Evolutionary conservation across 2,888 invertebrate species (phyloP).

Genomic region (Balanococcus diminutus): DNA sequence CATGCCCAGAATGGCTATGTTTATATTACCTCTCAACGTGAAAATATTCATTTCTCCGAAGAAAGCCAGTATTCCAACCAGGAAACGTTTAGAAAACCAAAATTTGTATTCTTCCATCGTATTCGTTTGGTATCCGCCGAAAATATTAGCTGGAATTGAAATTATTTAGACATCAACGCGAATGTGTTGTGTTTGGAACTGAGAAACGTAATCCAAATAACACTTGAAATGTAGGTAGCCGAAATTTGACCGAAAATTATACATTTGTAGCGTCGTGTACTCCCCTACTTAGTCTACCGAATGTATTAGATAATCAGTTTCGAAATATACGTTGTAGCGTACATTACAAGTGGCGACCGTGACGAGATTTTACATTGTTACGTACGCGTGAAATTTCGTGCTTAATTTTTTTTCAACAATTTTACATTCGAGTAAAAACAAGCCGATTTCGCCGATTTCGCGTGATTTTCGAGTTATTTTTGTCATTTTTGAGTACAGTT

Average conservation of each 20-base stretch:
- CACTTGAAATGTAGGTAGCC: not conserved
- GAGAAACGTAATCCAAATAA: too few relatives aligned
- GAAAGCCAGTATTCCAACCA: not conserved
- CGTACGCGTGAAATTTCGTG: too few relatives aligned
- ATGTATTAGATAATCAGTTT: too few relatives aligned
- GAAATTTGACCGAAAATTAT: too few relatives aligned
- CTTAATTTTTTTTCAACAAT: not conserved
- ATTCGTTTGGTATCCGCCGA: too few relatives aligned
- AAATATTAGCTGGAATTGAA: too few relatives aligned
- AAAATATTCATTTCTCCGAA: not conserved
- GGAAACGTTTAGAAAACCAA: not conserved
- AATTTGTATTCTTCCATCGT: not conserved
- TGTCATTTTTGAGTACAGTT: not conserved
- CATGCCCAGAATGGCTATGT: conserved; percentile 4
- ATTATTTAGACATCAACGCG: too few relatives aligned
- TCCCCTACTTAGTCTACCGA: too few relatives aligned
- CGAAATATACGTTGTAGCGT: too few relatives aligned
- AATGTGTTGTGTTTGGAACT: too few relatives aligned
- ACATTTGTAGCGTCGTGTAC: too few relatives aligned
- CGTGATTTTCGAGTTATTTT: not conserved
- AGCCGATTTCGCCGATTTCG: not conserved
- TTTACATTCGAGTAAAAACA: too few relatives aligned
- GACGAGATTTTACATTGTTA: not conserved
- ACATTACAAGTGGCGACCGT: not conserved
- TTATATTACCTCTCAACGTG: not conserved